Percentiles rank a stretch among this genome's conserved stretches.
Evolutionary conservation across 2,888 invertebrate species (phyloP).

Genomic region (Schrankia costaestrigalis): DNA sequence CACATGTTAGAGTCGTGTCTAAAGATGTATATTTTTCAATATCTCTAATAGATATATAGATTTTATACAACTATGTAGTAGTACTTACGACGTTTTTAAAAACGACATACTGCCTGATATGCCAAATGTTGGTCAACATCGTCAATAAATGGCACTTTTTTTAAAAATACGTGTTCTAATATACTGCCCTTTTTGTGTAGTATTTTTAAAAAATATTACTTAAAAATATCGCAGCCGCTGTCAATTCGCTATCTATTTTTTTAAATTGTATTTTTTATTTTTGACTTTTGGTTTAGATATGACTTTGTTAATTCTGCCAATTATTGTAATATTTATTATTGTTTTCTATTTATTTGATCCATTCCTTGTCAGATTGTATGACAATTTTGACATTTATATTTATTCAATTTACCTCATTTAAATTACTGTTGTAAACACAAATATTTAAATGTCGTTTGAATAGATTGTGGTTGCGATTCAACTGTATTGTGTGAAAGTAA

Average conservation of each 20-base stretch:
- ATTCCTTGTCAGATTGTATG: not conserved
- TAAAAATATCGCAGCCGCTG: conserved; percentile 4
- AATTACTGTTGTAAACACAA: too few relatives aligned
- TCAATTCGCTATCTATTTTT: not conserved
- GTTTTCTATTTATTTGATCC: too few relatives aligned
- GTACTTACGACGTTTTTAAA: conserved; percentile 9
- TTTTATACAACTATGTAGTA: conserved; percentile 30
- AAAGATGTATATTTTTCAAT: conserved; percentile 36
- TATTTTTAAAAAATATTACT: conserved; percentile 7
- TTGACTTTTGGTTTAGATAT: too few relatives aligned
- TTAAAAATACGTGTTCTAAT: conserved; percentile 27
- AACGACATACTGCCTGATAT: conserved; percentile 4
- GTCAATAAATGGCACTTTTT: conserved; percentile 1
- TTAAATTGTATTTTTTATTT: not conserved
- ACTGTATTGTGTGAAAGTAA: too few relatives aligned
- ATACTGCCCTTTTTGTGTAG: conserved; percentile 27
- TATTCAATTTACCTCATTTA: too few relatives aligned
- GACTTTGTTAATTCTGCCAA: too few relatives aligned
- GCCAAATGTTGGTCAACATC: conserved; percentile 2
- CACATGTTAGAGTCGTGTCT: conserved; percentile 11
- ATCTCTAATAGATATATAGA: conserved; percentile 28
- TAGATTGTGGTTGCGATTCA: not conserved
- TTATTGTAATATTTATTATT: too few relatives aligned
- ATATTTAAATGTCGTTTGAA: too few relatives aligned
- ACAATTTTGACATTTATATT: too few relatives aligned